Base-by-base conservation (phyloP, 2,888 invertebrate species). In the Apoderus coryli region DNA sequence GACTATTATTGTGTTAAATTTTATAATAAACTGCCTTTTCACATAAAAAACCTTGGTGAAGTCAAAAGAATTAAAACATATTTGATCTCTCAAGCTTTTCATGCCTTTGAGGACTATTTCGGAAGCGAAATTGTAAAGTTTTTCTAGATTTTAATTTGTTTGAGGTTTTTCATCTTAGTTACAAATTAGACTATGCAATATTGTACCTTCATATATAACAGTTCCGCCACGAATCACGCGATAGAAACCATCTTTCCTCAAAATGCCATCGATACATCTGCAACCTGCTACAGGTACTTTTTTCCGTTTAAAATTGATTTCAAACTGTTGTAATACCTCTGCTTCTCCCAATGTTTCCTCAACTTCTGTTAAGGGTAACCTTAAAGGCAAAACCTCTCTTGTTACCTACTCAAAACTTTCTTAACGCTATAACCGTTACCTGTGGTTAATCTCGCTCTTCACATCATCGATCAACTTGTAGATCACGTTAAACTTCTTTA, bases 381-480 rank as follows among this genome's bases (percentile, higher is more conserved):
- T 38, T 7, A 23, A 16, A 34, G n/a, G 19, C n/a, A 19, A 19
- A 19, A 7, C n/a, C n/a, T 7, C 6, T 7, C n/a, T 19, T 6
- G 19, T 19, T 7, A 7, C n/a, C 6, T 19, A n/a, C n/a, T 7
- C 7, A 19, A n/a, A 19, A 19, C 6, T 19, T n/a, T 19, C 19
- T 6, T 7, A 19, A 19, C n/a, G 19, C 6, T 7, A 19, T 19
- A 19, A 19, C 6, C 19, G 7, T 19, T 29, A 31, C 47, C 68
- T 63, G 2, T 57, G 57, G 44, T 69, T 78, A 30, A 98, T 68
- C 57, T 85, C 79, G 26, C 67, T 65, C 48, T 82, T 85, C 0
- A 98, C 56, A 50, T 90, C 81, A 45, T 95, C 92, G 10, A 98
- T 72, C 36, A 96, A 61, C 40, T 81, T 76, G 59, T 98, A 98